Conservation (phyloP, 2,888 invertebrate species). For the Aethes cnicana region DNA sequence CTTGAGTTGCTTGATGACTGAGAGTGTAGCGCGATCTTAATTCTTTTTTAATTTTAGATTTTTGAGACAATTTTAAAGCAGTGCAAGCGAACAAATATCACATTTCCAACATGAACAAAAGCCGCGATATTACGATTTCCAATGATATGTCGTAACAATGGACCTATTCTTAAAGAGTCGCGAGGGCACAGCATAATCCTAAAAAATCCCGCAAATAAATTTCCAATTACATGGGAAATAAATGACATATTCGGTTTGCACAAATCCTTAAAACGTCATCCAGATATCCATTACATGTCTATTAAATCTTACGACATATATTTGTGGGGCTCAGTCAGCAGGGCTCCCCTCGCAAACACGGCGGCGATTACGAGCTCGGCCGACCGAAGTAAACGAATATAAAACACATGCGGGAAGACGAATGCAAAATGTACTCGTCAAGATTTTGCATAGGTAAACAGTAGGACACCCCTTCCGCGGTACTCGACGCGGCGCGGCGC, state of each 20-base stretch:
- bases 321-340: slow-evolving; percentile 80
- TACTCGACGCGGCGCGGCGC: slow-evolving; percentile 11
- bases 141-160: slow-evolving; percentile 27
- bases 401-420: slow-evolving; percentile 81
- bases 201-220: slow-evolving; percentile 78
- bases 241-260: slow-evolving; percentile 82
- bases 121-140: slow-evolving; percentile 9
- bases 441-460: slow-evolving; percentile 81
- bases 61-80: no score
- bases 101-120: no score
- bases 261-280: slow-evolving; percentile 83
- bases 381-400: slow-evolving; percentile 82
- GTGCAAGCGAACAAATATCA: no score
- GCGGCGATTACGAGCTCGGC: slow-evolving; percentile 77
- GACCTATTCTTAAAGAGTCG: slow-evolving; percentile 40
- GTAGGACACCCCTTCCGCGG: slow-evolving; percentile 58
- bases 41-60: neutral
- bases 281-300: slow-evolving; percentile 83
- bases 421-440: slow-evolving; percentile 78
- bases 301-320: slow-evolving; percentile 83
- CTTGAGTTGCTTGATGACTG: slow-evolving; percentile 42
- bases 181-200: slow-evolving; percentile 66
- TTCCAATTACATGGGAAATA: slow-evolving; percentile 75
- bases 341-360: slow-evolving; percentile 79
- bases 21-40: slow-evolving; percentile 38